A percentile compares a stretch with the other conserved stretches of the same genome.
Evolutionary conservation across 1,140 invertebrate genomes (phyloP).

Genomic region (Drosophila leontia): DNA sequence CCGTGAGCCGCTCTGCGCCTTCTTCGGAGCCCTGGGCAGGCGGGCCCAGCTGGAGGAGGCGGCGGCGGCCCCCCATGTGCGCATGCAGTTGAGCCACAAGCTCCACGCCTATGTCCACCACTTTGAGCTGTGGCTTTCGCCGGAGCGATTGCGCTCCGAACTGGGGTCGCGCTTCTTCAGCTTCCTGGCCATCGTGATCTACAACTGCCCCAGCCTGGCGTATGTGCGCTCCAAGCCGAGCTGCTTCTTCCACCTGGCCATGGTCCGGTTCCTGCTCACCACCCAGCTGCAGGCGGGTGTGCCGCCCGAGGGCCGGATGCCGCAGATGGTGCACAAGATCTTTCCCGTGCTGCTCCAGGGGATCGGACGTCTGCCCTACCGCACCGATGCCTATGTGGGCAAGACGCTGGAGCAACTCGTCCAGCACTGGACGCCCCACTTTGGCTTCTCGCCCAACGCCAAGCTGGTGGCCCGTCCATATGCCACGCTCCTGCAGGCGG

Average conservation of each 20-base stretch:
- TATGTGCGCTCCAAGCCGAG: conserved; percentile 78
- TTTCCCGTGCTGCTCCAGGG: conserved; percentile 81
- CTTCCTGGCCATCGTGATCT: conserved; percentile 82
- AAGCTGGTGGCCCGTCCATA: conserved; percentile 73
- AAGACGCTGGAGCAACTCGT: conserved; percentile 76
- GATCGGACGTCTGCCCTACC: conserved; percentile 73
- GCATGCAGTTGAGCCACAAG: conserved; percentile 68
- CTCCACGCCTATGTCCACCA: conserved; percentile 69
- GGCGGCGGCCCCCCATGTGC: conserved; percentile 30
- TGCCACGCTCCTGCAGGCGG: conserved; percentile 58
- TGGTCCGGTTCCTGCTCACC: conserved; percentile 76
- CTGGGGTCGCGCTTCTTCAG: conserved; percentile 73
- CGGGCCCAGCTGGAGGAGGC: conserved; percentile 54
- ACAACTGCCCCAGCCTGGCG: conserved; percentile 73
- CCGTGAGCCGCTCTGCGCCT: conserved; percentile 76
- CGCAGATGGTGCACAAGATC: conserved; percentile 78
- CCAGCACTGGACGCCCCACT: conserved; percentile 79
- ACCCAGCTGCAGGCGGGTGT: conserved; percentile 70
- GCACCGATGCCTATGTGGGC: conserved; percentile 68
- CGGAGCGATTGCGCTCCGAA: conserved; percentile 58
- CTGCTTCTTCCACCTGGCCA: conserved; percentile 81
- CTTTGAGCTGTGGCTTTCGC: conserved; percentile 77
- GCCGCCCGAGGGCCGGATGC: conserved; percentile 54
- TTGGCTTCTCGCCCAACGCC: conserved; percentile 58
- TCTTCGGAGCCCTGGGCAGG: conserved; percentile 69